Evolutionary conservation across 2,113 vertebrate species (phyloP).

Genomic region (Alethe diademata): DNA sequence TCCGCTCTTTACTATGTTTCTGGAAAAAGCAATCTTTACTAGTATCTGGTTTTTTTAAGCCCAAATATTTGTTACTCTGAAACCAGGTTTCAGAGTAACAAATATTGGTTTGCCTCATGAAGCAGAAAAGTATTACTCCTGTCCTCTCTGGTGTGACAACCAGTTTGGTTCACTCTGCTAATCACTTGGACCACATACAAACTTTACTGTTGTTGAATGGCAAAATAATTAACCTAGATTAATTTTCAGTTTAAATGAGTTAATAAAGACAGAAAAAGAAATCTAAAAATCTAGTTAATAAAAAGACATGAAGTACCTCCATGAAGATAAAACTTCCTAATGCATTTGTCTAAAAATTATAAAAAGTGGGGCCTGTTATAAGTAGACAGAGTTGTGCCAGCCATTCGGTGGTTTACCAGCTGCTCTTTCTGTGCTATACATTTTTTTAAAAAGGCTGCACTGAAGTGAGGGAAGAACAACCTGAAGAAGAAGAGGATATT

Average conservation of each 20-base stretch:
- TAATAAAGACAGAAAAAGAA: neutral
- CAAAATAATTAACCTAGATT: neutral
- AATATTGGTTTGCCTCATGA: neutral
- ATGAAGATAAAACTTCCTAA: neutral
- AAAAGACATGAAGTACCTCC: neutral
- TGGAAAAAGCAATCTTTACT: neutral
- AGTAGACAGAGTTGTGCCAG: neutral
- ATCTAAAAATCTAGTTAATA: neutral
- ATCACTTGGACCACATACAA: neutral
- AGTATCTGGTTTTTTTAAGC: neutral
- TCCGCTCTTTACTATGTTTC: neutral
- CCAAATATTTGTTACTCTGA: neutral
- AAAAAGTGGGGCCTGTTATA: neutral
- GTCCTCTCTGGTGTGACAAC: neutral
- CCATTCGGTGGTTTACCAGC: neutral
- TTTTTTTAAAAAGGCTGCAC: neutral
- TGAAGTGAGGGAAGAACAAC: neutral
- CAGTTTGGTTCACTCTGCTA: neutral
- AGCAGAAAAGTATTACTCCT: neutral
- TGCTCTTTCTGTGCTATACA: neutral
- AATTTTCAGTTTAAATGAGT: neutral
- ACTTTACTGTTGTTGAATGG: neutral
- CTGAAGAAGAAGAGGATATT: neutral
- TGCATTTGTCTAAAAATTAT: neutral
- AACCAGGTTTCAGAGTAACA: neutral